Conservation (phyloP, 2,888 invertebrate genomes). For the Drosophila trichaetosa region DNA sequence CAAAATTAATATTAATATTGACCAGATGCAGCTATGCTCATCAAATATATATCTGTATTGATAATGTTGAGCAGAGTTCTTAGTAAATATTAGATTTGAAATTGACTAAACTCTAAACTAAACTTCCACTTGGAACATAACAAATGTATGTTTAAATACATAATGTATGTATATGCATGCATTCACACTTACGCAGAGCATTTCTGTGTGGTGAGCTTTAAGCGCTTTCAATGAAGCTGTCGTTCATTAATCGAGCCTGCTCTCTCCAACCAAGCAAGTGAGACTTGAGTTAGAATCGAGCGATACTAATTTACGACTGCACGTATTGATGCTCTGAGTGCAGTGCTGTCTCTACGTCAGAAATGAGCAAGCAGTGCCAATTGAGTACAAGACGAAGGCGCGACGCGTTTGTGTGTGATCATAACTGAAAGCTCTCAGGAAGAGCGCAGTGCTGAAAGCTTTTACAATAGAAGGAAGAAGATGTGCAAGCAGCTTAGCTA, state of each 20-base stretch:
- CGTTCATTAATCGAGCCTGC: too few relatives aligned
- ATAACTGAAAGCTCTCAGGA: not conserved
- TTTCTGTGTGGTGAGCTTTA: not conserved
- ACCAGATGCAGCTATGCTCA: constrained; percentile 2
- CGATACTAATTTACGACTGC: too few relatives aligned
- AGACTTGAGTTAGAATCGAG: too few relatives aligned
- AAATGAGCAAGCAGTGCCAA: too few relatives aligned
- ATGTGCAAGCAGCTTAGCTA: not conserved
- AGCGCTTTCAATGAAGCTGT: too few relatives aligned
- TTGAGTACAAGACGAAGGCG: too few relatives aligned
- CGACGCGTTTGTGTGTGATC: not conserved
- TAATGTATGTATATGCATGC: not conserved
- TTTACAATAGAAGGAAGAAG: not conserved
- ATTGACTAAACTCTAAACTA: not conserved
- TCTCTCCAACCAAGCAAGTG: too few relatives aligned
- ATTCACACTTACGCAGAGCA: not conserved
- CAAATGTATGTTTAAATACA: not conserved
- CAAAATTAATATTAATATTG: constrained; percentile 26
- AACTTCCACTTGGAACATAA: not conserved
- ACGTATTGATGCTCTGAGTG: too few relatives aligned
- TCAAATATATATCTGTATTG: not conserved
- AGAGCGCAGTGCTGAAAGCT: not conserved
- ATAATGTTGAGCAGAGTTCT: not conserved
- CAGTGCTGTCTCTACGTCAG: too few relatives aligned
- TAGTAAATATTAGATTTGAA: not conserved